These are phyloP conservation scores for Megamerina dolium DNA, from an alignment of 2,888 invertebrate genomes.

Conservation along the genomic window DNA sequence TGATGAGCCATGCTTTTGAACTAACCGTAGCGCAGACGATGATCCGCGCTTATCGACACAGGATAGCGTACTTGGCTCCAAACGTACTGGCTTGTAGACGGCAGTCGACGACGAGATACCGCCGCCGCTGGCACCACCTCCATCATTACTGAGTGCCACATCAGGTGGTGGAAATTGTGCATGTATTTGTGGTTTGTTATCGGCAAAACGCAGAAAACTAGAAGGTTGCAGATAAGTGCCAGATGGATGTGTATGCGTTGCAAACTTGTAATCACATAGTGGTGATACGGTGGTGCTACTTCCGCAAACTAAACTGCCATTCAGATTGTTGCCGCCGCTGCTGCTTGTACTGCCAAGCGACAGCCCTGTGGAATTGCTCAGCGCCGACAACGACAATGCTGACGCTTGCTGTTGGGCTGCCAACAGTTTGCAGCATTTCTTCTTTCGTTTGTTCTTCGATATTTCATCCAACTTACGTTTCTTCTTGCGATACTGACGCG, in stretches of 20 bases:
- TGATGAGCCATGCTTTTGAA: constrained; percentile 29
- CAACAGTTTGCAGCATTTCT: constrained; percentile 33
- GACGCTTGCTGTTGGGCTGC: constrained; percentile 25
- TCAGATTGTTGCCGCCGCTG: constrained; percentile 11
- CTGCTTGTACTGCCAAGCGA: constrained; percentile 15
- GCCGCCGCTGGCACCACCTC: not conserved
- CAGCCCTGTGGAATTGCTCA: constrained; percentile 14
- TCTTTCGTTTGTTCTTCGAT: constrained; percentile 49
- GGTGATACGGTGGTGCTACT: constrained; percentile 29
- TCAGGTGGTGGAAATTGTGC: constrained; percentile 38
- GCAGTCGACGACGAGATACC: constrained; percentile 6
- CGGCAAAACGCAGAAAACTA: constrained; percentile 39
- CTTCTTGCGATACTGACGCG: constrained; percentile 75
- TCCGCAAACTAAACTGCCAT: not conserved
- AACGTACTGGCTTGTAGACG: constrained; percentile 29
- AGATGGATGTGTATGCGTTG: constrained; percentile 29
- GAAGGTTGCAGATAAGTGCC: constrained; percentile 31
- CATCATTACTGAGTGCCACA: constrained; percentile 6
- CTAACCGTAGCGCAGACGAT: constrained; percentile 16
- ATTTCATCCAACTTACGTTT: constrained; percentile 74
- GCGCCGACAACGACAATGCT: constrained; percentile 22
- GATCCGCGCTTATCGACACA: constrained; percentile 4
- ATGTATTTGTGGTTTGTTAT: constrained; percentile 26
- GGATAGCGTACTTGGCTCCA: constrained; percentile 38
- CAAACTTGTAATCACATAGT: constrained; percentile 39